Base-by-base conservation (phyloP, 2,888 invertebrate genomes). In the Drosophila kanekoi region DNA sequence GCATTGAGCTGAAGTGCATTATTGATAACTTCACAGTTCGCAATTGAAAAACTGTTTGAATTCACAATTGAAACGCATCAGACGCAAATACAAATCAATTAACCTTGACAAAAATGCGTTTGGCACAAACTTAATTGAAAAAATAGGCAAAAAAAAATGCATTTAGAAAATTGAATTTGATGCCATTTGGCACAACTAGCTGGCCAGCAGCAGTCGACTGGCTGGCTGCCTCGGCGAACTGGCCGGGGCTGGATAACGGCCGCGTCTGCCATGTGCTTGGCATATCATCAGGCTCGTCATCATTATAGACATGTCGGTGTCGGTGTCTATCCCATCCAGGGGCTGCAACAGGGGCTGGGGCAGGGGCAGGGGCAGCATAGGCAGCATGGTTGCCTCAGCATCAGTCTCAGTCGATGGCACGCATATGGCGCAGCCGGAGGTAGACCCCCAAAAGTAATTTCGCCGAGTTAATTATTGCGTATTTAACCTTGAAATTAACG, bases 381-480 rank as follows among this genome's bases (percentile, higher is more conserved):
- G 1, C 43, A 38, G 35, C 53, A 65, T 28, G 28, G 28, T 28
- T 28, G 4, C 65, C 47, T 33, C 48, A 54, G 32, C 57, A 62
- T 16, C 33, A 33, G 58, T 13, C 40, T 37, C 48, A 10, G 44
- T 60, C 38, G 54, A 47, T 33, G 65, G n/a, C 61, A 57, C 78
- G 79, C 82, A 82, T 64, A 67, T 79, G 69, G 72, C 59, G 40
- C 71, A 63, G 65, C 57, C 66, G 63, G 67, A 64, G 69, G 66
- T 65, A 62, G 64, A 64, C 62, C 63, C 67, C 79, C 58, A 73
- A 76, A 69, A 82, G 68, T 72, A 79, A 81, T 86, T 82, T 80
- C 66, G 68, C 71, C 86, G 72, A 82, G 86, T 85, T 82, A 87
- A 83, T 87, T 87, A 87, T 83, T 79, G 81, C 90, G 72, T 79